These are phyloP conservation scores for Acrocephalus arundinaceus DNA, from an alignment of 2,113 vertebrate species.

Conservation along the genomic window DNA sequence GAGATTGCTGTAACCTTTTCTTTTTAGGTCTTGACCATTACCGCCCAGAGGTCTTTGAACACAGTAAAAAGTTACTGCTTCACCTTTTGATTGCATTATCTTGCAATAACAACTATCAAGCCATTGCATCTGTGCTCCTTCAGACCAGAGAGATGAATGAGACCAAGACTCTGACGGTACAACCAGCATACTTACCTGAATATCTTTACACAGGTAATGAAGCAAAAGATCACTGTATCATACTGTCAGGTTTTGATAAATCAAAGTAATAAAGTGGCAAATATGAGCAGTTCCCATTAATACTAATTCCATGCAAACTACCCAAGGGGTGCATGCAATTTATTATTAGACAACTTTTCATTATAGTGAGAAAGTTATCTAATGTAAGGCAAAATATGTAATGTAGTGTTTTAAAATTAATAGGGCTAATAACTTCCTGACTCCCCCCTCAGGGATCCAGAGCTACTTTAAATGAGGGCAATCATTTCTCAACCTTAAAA, in stretches of 20 bases:
- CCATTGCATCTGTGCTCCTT: constrained; percentile 93
- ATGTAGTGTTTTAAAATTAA: constrained; percentile 13
- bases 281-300: background rate
- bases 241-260: background rate
- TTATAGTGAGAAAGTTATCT: background rate
- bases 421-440: background rate
- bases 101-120: constrained; percentile 93
- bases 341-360: background rate
- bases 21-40: constrained; percentile 94
- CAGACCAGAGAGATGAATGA: constrained; percentile 92
- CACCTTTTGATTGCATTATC: constrained; percentile 94
- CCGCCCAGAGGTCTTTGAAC: constrained; percentile 95
- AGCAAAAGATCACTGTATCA: background rate
- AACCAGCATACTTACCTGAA: constrained; percentile 88
- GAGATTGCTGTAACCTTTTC: constrained; percentile 31
- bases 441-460: background rate
- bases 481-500: background rate
- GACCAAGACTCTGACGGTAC: constrained; percentile 91
- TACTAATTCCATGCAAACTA: background rate
- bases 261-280: background rate
- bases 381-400: background rate
- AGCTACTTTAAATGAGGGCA: constrained; percentile 11
- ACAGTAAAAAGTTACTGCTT: constrained; percentile 94
- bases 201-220: constrained; percentile 89
- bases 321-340: background rate